Evolutionary conservation across 2,888 invertebrate genomes (phyloP).

Genomic region (Drosophila rellima): DNA sequence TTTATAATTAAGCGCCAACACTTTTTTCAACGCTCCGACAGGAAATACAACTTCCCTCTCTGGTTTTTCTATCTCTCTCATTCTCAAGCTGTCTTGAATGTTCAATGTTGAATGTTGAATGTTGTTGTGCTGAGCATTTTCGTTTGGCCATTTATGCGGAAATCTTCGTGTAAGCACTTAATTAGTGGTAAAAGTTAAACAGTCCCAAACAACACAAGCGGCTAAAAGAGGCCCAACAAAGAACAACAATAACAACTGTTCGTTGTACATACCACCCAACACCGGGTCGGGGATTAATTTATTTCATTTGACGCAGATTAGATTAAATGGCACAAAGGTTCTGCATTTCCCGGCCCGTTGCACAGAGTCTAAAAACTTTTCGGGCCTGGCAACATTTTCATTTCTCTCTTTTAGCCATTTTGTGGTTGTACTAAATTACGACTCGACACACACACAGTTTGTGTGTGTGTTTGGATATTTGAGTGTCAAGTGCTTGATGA

Average conservation of each 20-base stretch:
- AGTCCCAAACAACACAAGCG: conserved; percentile 49
- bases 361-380: conserved; percentile 48
- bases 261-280: conserved; percentile 13
- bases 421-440: conserved; percentile 50
- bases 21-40: conserved; percentile 56
- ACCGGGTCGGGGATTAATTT: conserved; percentile 66
- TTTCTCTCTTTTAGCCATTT: conserved; percentile 44
- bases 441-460: background rate
- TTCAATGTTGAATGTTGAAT: conserved; percentile 20
- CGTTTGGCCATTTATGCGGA: conserved; percentile 61
- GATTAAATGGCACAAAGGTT: conserved; percentile 71
- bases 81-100: background rate
- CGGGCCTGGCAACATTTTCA: conserved; percentile 33
- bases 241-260: conserved; percentile 63
- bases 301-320: conserved; percentile 77
- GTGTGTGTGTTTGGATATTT: conserved; percentile 18
- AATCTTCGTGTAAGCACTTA: conserved; percentile 80
- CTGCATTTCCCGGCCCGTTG: conserved; percentile 59
- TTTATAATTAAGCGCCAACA: conserved; percentile 78
- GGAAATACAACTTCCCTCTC: conserved; percentile 31
- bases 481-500: conserved; percentile 59
- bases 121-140: conserved; percentile 22
- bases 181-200: conserved; percentile 80
- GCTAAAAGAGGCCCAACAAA: conserved; percentile 24
- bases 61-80: conserved; percentile 23